Evolutionary conservation across 2,113 vertebrate genomes (phyloP), one percentile per base, ranked within the genome.

Genomic region (Dipodomys spectabilis): DNA sequence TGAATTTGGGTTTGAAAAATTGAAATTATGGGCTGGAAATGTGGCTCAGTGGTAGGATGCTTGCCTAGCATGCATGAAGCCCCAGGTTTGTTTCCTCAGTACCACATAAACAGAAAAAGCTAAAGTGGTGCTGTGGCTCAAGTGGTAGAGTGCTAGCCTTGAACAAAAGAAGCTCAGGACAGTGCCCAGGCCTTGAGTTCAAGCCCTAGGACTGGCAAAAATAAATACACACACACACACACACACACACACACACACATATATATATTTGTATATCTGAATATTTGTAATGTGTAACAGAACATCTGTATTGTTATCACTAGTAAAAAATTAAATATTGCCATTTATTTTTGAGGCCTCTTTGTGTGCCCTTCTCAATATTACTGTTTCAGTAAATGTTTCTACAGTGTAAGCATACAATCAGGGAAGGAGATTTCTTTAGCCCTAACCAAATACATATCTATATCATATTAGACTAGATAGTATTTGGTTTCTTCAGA

Each of bases 321-420:
- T 19, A 64, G n/a, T 35, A 83, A 90, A 90, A 94, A 68, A 80
- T 30, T 64, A 80, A 92, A 93, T n/a, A 67, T 65, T 72, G 88
- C 30, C 44, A 86, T 69, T 81, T 81, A 77, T 53, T 57, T 73
- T 35, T 92, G 71, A 95, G 67, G 68, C 45, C 32, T 84, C 19
- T 49, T 39, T 86, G 49, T 44, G 30, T 72, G 20, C 86, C 25
- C 20, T 45, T 87, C 57, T 30, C 9, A 82, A 39, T 67, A 77
- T 77, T 82, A 77, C 10, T 83, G n/a, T 86, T 93, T 82, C 53
- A 67, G 67, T 77, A 88, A 88, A 16, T 72, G 94, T 67, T 96
- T 91, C 88, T 45, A 82, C 49, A 49, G 32, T 62, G 64, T 67
- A 93, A 11, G 12, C 12, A 49, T 49, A 3, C 25, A 85, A n/a